Base-by-base conservation (phyloP, 2,113 vertebrate genomes). In the Anhinga anhinga region DNA sequence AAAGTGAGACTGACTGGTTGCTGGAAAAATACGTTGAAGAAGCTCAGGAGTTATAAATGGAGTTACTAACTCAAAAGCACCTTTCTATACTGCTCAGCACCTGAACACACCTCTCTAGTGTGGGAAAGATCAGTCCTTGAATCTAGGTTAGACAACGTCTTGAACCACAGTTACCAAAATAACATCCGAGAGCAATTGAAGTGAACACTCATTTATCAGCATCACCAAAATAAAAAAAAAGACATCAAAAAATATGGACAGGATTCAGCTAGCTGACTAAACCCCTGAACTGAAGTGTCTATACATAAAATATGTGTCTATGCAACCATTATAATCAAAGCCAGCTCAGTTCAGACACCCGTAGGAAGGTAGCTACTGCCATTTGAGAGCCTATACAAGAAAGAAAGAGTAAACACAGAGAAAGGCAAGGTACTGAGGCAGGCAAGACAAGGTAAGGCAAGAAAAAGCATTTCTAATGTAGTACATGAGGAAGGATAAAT, bases 261-360 rank as follows among this genome's bases (percentile, higher is more conserved):
- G n/a, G 27, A 67, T 63, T 82, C 52, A 95, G 21, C 20, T 55
- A 63, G 52, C 17, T 36, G 22, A 82, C 23, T 49, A 70, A 84
- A 67, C 2, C 10, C 21, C 55, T n/a, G 21, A 91, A 47, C 15
- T 34, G 36, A 66, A 23, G 20, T 12, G 12, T 45, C 30, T 53
- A 2, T 27, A 44, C 0, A 0, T 34, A 78, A 72, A 53, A 56
- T 29, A 70, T 0, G 0, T 42, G 22, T 50, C 59, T 45, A 63
- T 27, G 22, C 25, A 81, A 13, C 5, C n/a, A 29, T 42, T 73
- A 30, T 7, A 83, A 66, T 74, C 38, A 74, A 82, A 85, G 52
- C 5, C 30, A 22, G 7, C 27, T 90, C 36, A 44, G 40, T 70
- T 70, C 77, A 81, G 52, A 72, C 16, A 67, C 27, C 25, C 16